Evolutionary conservation across 2,797 vertebrate species (phyloP).

Genomic region (Hippopotamyrus pictus): DNA sequence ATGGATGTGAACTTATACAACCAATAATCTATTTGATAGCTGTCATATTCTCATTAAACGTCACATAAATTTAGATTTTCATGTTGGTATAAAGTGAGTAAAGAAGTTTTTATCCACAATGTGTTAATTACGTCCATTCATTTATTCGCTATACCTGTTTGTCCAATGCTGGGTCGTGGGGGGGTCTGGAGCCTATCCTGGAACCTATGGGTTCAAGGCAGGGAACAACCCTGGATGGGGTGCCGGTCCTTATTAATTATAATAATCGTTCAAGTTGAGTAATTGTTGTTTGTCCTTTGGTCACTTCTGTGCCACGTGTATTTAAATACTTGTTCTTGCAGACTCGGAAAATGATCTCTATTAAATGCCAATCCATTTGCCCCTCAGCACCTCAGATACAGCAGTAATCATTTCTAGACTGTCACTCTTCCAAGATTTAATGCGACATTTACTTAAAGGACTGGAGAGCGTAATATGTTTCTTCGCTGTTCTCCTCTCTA

Average conservation of each 20-base stretch:
- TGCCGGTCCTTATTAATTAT: neutral
- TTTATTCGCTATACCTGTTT: neutral
- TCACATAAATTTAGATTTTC: neutral
- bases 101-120: neutral
- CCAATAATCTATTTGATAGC: neutral
- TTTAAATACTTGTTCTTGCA: neutral
- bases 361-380: slow-evolving; percentile 5
- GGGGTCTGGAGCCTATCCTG: neutral
- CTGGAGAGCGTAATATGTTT: slow-evolving; percentile 2
- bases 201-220: neutral
- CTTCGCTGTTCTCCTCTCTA: neutral
- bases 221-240: neutral
- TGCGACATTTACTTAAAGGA: slow-evolving; percentile 7
- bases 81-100: neutral
- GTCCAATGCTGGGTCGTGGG: neutral
- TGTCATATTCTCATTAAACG: neutral
- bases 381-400: neutral
- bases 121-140: neutral
- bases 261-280: neutral
- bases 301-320: neutral
- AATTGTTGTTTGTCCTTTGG: neutral
- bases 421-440: slow-evolving; percentile 7
- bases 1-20: neutral
- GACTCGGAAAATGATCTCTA: neutral
- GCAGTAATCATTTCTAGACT: neutral